phyloP scores from a whole-genome alignment of 92 coral and sea anemone species.

The Muricea muricata region DNA sequence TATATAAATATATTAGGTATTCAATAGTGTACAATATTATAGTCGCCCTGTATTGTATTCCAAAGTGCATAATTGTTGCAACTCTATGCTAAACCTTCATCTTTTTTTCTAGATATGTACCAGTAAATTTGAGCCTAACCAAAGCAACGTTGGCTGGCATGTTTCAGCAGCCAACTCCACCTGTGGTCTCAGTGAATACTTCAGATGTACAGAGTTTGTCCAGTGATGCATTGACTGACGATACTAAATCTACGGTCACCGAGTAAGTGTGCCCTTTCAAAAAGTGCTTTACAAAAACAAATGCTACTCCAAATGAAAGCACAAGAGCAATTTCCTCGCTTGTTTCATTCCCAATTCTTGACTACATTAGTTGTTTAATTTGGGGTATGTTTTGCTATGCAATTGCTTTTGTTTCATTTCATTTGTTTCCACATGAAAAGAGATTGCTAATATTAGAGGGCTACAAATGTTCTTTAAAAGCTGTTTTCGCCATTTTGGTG shows the following conservation, averaged over 20 bases:
- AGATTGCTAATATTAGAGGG: not conserved
- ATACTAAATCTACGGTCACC: slow-evolving; percentile 81
- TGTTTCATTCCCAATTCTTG: not conserved
- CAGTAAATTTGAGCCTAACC: slow-evolving; percentile 44
- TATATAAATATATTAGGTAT: too few relatives aligned
- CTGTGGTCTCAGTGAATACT: slow-evolving; percentile 82
- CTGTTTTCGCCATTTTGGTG: not conserved
- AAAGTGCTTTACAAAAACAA: not conserved
- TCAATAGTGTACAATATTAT: too few relatives aligned
- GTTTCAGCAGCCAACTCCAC: slow-evolving; percentile 80
- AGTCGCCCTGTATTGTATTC: too few relatives aligned
- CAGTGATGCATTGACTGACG: slow-evolving; percentile 97
- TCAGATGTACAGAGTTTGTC: slow-evolving; percentile 94
- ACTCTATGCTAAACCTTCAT: not conserved
- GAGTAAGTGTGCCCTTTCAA: slow-evolving; percentile 59
- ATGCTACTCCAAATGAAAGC: not conserved
- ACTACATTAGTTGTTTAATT: too few relatives aligned
- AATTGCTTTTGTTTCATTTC: not conserved
- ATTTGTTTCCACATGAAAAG: not conserved
- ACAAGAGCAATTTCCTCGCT: not conserved
- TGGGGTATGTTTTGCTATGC: not conserved
- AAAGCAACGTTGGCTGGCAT: slow-evolving; percentile 65
- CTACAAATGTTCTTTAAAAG: too few relatives aligned
- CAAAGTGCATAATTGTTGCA: not conserved
- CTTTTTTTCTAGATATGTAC: slow-evolving; percentile 63